phyloP scores from a whole-genome alignment of 2,797 vertebrate genomes.

The Mallotus villosus region DNA sequence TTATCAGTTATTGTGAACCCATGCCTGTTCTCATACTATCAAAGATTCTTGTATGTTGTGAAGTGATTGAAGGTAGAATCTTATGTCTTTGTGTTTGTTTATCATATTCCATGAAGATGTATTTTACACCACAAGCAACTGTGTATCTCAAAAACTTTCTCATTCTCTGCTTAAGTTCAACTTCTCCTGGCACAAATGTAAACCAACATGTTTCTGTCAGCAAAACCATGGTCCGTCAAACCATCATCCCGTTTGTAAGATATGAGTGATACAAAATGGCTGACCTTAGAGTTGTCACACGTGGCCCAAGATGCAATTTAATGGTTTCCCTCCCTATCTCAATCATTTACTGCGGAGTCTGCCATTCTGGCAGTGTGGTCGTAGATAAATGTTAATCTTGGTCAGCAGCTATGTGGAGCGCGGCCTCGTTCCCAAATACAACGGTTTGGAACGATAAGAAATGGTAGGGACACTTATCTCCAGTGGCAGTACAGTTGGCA shows the following conservation, averaged over 20 bases:
- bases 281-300: neutral
- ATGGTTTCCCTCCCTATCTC: conserved; percentile 13
- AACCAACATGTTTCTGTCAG: conserved; percentile 6
- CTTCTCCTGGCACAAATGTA: conserved; percentile 1
- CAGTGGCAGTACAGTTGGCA: conserved; percentile 9
- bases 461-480: conserved; percentile 3
- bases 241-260: neutral
- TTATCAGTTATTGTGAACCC: too few relatives aligned
- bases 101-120: neutral
- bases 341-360: conserved; percentile 10
- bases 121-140: neutral
- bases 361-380: conserved; percentile 6
- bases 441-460: conserved; percentile 14
- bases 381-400: conserved; percentile 17
- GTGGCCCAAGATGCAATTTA: neutral
- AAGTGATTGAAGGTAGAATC: too few relatives aligned
- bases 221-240: neutral
- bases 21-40: too few relatives aligned
- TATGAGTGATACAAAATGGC: conserved; percentile 7
- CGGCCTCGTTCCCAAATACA: conserved; percentile 2
- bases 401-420: conserved; percentile 15
- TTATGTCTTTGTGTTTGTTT: neutral
- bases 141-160: neutral
- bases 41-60: too few relatives aligned
- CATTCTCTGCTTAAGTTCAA: neutral